Evolutionary conservation across 2,113 vertebrate species (phyloP).

Genomic region (Cephalopterus ornatus): DNA sequence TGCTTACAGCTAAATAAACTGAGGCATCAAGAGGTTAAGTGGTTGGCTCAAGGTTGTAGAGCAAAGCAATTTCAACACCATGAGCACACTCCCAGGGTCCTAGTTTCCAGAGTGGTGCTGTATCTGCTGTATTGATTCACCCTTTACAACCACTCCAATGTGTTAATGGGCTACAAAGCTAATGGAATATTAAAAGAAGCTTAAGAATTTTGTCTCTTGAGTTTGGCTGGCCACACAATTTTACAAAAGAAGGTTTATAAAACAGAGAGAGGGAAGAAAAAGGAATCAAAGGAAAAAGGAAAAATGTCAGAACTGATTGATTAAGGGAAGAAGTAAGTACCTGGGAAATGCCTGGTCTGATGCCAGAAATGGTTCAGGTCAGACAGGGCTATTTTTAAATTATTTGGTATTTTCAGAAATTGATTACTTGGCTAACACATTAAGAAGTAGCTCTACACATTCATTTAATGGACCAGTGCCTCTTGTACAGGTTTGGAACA

Average conservation of each 20-base stretch:
- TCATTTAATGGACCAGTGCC: conserved; percentile 80
- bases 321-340: conserved; percentile 61
- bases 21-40: conserved; percentile 23
- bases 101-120: neutral
- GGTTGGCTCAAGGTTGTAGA: neutral
- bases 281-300: neutral
- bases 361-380: conserved; percentile 52
- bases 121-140: neutral
- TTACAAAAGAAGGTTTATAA: neutral
- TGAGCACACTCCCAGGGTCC: neutral
- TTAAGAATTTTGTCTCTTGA: conserved; percentile 28
- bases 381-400: conserved; percentile 70
- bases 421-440: conserved; percentile 73
- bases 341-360: conserved; percentile 59
- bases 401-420: conserved; percentile 80
- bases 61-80: neutral
- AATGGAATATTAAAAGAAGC: conserved; percentile 49
- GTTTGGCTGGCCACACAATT: conserved; percentile 9
- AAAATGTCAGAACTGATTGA: conserved; percentile 50
- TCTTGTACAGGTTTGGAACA: conserved; percentile 68
- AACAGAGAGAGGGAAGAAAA: neutral
- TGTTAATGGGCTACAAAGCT: neutral
- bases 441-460: conserved; percentile 73
- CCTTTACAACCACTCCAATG: neutral
- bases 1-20: conserved; percentile 1